Percentiles rank a stretch among this genome's conserved stretches.
Evolutionary conservation across 2,113 vertebrate species (phyloP).

Genomic region (Lonchura striata): DNA sequence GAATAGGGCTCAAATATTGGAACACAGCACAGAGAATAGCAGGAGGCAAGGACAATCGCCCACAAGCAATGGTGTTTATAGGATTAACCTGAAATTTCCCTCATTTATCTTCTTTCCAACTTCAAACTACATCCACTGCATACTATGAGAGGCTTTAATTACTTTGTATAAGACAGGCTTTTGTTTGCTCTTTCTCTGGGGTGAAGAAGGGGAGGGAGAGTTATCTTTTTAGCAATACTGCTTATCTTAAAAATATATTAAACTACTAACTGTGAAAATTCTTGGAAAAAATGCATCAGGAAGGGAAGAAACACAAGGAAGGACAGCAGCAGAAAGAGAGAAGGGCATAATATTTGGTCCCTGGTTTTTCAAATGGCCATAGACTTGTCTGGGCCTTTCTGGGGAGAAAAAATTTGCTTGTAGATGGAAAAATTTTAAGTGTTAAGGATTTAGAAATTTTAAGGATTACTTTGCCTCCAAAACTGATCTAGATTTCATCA

Average conservation of each 20-base stretch:
- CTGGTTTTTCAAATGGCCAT: background rate
- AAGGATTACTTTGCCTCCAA: background rate
- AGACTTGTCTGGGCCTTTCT: background rate
- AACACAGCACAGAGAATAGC: background rate
- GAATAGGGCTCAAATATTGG: background rate
- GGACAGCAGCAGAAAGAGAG: background rate
- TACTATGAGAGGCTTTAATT: background rate
- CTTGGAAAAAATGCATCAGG: background rate
- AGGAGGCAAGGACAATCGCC: background rate
- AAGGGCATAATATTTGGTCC: background rate
- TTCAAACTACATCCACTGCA: background rate
- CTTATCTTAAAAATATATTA: background rate
- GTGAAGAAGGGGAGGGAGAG: background rate
- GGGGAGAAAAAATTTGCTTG: background rate
- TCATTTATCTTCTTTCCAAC: background rate
- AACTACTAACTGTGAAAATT: background rate
- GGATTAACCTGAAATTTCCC: background rate
- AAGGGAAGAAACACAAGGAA: background rate
- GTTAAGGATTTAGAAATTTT: background rate
- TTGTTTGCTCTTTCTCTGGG: background rate
- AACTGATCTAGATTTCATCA: background rate
- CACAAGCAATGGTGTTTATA: background rate
- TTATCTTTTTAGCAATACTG: background rate
- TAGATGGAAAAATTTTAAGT: background rate
- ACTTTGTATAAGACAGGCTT: background rate